A percentile compares a stretch with the other conserved stretches of the same genome.
Evolutionary conservation across 2,888 invertebrate species (phyloP).

Genomic region (Gerris lacustris): DNA sequence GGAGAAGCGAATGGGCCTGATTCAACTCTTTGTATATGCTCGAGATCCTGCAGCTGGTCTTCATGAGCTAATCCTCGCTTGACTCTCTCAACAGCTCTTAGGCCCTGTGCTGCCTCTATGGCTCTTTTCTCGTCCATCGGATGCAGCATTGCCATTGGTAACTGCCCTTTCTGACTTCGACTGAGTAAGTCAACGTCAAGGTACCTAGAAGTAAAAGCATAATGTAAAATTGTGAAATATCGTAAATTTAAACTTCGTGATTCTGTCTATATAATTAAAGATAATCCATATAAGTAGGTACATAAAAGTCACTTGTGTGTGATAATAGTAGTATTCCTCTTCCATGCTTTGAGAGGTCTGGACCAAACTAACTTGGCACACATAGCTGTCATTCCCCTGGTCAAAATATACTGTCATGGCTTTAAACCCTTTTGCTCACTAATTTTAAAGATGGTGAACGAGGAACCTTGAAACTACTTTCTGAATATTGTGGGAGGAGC

Average conservation of each 20-base stretch:
- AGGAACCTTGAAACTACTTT: no score
- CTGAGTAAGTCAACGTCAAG: constrained; percentile 52
- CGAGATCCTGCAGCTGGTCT: constrained; percentile 23
- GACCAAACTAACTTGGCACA: no score
- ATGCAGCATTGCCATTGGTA: constrained; percentile 10
- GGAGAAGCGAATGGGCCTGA: constrained; percentile 35
- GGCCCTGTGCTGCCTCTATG: constrained; percentile 37
- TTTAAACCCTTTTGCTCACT: no score
- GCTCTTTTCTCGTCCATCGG: constrained; percentile 45
- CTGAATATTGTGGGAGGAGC: no score
- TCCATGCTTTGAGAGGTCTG: no score
- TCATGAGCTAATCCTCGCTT: constrained; percentile 26
- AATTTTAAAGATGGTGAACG: no score
- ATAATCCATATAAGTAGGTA: no score
- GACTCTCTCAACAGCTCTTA: not conserved
- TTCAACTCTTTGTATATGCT: constrained; percentile 30
- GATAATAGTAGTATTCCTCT: no score
- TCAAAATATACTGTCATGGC: no score
- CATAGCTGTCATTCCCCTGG: no score
- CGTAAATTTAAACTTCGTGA: not conserved
- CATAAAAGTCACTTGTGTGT: no score
- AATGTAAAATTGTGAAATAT: not conserved
- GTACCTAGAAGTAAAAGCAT: constrained; percentile 35
- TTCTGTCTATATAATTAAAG: no score
- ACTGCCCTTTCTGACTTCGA: constrained; percentile 36